Percentiles rank a stretch among this genome's conserved stretches.
phyloP scores from a whole-genome alignment of 2,888 invertebrate genomes.

The Linnaemya tessellans region DNA sequence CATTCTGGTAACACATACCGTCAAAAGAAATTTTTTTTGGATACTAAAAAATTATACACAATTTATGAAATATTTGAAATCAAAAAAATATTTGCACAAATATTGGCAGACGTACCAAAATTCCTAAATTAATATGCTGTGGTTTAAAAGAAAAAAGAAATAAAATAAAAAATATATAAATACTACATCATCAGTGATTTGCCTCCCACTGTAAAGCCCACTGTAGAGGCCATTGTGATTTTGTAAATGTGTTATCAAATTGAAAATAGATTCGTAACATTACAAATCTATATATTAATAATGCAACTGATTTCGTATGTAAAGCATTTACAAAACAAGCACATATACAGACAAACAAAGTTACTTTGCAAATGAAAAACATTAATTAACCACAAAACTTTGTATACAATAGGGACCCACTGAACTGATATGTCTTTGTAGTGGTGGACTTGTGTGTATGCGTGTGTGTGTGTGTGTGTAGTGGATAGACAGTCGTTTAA shows the following conservation, averaged over 20 bases:
- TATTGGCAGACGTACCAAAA: too few relatives aligned
- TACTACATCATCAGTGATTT: neutral
- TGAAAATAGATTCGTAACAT: constrained; percentile 21
- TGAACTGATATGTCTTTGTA: constrained; percentile 29
- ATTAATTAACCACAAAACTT: constrained; percentile 54
- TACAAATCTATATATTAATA: constrained; percentile 45
- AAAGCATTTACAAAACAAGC: constrained; percentile 4
- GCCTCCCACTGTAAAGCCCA: constrained; percentile 26
- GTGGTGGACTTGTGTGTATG: neutral
- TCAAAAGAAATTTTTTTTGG: too few relatives aligned
- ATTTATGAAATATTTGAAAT: too few relatives aligned
- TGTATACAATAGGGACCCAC: constrained; percentile 14
- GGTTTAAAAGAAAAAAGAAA: neutral
- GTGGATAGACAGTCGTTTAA: constrained; percentile 3
- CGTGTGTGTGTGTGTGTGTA: too few relatives aligned
- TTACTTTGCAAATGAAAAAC: constrained; percentile 13
- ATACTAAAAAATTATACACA: too few relatives aligned
- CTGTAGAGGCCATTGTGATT: constrained; percentile 30
- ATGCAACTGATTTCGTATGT: constrained; percentile 45
- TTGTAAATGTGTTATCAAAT: constrained; percentile 26
- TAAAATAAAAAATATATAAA: too few relatives aligned
- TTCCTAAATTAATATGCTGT: too few relatives aligned
- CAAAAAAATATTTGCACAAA: too few relatives aligned
- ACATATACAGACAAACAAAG: constrained; percentile 6
- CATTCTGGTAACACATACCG: too few relatives aligned